Conservation (phyloP, 2,888 invertebrate genomes). For the Parasteatoda lunata region DNA sequence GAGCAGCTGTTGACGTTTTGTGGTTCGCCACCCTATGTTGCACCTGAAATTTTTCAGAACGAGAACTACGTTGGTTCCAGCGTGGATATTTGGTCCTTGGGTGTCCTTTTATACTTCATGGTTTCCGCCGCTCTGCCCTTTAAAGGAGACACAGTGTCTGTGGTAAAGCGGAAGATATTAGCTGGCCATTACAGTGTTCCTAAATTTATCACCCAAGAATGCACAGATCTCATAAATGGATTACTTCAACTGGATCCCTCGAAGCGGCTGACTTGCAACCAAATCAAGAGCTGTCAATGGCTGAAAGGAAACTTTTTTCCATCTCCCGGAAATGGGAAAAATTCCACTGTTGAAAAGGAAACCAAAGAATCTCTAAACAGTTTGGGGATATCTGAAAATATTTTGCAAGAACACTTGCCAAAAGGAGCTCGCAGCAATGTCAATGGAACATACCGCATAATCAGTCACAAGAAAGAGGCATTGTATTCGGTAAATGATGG, state of each 20-base stretch:
- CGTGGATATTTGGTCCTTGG: conserved; percentile 85
- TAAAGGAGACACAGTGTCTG: conserved; percentile 82
- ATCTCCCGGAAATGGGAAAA: conserved; percentile 28
- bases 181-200: conserved; percentile 80
- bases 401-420: conserved; percentile 50
- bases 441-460: conserved; percentile 66
- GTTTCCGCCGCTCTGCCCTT: conserved; percentile 86
- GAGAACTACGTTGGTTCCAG: conserved; percentile 79
- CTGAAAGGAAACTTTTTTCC: conserved; percentile 50
- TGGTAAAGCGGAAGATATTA: conserved; percentile 81
- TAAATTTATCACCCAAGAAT: conserved; percentile 73
- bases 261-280: conserved; percentile 41
- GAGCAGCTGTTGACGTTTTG: conserved; percentile 84
- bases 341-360: conserved; percentile 35
- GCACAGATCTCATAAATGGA: conserved; percentile 61
- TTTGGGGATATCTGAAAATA: conserved; percentile 64
- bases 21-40: conserved; percentile 86
- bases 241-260: conserved; percentile 60
- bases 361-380: conserved; percentile 35
- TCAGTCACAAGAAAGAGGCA: conserved; percentile 54
- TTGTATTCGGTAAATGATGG: conserved; percentile 9
- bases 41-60: conserved; percentile 83
- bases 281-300: conserved; percentile 54
- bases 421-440: conserved; percentile 66
- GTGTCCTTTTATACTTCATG: conserved; percentile 83